A percentile compares a stretch with the other conserved stretches of the same genome.
Conservation (phyloP, 92 coral and sea anemone species). For the Plumapathes pennacea region DNA sequence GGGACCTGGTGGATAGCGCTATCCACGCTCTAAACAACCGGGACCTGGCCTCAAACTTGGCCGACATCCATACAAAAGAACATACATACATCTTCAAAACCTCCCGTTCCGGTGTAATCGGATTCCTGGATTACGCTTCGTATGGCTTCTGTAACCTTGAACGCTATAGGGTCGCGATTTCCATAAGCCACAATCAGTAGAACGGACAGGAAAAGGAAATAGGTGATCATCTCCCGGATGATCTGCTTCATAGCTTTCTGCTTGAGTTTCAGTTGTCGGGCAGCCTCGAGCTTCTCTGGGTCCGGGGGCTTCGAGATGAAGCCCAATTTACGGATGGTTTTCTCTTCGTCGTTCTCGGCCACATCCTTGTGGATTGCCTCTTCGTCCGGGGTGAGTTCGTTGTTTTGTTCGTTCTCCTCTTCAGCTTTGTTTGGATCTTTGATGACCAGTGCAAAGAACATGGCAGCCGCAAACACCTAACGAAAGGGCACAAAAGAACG, state of each 20-base stretch:
- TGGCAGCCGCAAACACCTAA: conserved; percentile 92
- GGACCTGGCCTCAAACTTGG: no score
- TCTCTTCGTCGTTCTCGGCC: conserved; percentile 69
- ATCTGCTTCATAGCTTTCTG: conserved; percentile 88
- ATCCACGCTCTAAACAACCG: no score
- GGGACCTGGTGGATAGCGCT: no score
- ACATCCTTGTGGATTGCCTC: conserved; percentile 66
- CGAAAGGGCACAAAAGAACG: not conserved
- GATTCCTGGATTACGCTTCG: conserved; percentile 49
- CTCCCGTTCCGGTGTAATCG: conserved; percentile 60
- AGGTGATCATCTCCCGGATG: conserved; percentile 77
- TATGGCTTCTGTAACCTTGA: conserved; percentile 78
- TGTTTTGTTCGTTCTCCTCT: conserved; percentile 74
- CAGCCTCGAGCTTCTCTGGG: conserved; percentile 80
- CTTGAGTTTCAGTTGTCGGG: conserved; percentile 67
- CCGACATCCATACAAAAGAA: not conserved
- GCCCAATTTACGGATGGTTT: conserved; percentile 59
- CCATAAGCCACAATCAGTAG: conserved; percentile 88
- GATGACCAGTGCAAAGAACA: conserved; percentile 87
- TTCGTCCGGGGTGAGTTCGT: conserved; percentile 84
- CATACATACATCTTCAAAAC: conserved; percentile 57
- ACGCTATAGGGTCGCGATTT: conserved; percentile 88
- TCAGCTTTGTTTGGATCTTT: conserved; percentile 97
- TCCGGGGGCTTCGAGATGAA: conserved; percentile 91
- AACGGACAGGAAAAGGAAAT: conserved; percentile 66